Conservation (phyloP, 2,113 vertebrate genomes). For the Macquaria australasica region DNA sequence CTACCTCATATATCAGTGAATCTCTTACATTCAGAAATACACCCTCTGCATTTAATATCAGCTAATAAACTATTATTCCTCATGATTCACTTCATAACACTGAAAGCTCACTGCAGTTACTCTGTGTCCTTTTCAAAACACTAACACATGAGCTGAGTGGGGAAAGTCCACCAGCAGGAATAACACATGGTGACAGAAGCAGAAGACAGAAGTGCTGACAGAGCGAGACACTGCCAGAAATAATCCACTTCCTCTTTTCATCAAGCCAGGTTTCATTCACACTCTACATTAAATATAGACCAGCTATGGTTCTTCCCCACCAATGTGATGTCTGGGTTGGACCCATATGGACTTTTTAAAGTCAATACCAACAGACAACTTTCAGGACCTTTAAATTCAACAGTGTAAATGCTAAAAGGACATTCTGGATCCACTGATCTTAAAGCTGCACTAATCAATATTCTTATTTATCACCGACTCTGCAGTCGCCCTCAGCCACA, state of each 20-base stretch:
- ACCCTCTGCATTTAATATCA: not conserved
- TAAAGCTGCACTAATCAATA: not conserved
- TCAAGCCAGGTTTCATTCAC: conserved; percentile 30
- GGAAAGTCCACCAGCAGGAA: conserved; percentile 34
- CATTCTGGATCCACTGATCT: not conserved
- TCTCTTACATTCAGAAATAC: not conserved
- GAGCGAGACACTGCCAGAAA: conserved; percentile 26
- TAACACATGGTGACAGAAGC: not conserved
- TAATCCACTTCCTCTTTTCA: conserved; percentile 55
- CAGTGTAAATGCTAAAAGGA: not conserved
- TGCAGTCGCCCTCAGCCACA: not conserved
- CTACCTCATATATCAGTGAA: conserved; percentile 27
- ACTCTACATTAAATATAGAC: not conserved
- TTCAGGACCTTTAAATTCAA: not conserved
- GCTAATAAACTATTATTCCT: not conserved
- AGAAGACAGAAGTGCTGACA: conserved; percentile 63
- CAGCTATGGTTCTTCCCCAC: not conserved
- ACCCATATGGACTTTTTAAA: not conserved
- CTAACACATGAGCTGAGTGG: not conserved
- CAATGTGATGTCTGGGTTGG: not conserved
- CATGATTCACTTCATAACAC: not conserved
- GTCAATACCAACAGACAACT: not conserved
- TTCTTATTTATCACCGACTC: not conserved
- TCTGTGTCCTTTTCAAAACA: conserved; percentile 4
- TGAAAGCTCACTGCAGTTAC: not conserved